Evolutionary conservation across 2,888 invertebrate genomes (phyloP).

Genomic region (Syritta pipiens): DNA sequence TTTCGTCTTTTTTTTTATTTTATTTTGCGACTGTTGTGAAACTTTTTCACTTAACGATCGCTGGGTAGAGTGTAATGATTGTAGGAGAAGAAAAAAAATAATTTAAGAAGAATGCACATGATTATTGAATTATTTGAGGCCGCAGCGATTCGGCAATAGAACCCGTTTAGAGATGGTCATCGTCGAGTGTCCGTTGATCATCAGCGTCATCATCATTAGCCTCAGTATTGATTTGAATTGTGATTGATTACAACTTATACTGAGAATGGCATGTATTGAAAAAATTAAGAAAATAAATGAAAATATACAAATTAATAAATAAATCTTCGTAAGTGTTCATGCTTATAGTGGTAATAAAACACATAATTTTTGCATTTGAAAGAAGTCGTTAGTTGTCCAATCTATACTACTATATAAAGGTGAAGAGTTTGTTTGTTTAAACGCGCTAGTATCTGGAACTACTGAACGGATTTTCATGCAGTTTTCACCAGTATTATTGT

Average conservation of each 20-base stretch:
- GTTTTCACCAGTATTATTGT: no score
- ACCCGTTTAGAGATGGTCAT: slow-evolving; percentile 12
- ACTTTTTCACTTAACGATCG: slow-evolving; percentile 16
- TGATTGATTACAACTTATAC: slow-evolving; percentile 24
- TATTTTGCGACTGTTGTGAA: no score
- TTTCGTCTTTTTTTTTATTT: no score
- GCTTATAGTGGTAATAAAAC: background rate
- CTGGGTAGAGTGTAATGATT: slow-evolving; percentile 4
- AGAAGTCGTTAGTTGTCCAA: no score
- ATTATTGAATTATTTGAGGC: background rate
- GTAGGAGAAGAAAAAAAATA: background rate
- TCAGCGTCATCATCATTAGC: slow-evolving; percentile 11
- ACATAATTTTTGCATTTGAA: background rate
- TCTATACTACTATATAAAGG: no score
- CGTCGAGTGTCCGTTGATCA: background rate
- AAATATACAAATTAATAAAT: slow-evolving; percentile 21
- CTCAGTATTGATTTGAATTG: background rate
- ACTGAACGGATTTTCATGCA: no score
- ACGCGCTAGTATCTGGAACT: no score
- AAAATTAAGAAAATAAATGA: slow-evolving; percentile 16
- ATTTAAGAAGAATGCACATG: background rate
- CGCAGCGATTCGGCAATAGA: slow-evolving; percentile 1
- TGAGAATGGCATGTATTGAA: slow-evolving; percentile 11
- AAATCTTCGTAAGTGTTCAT: slow-evolving; percentile 2
- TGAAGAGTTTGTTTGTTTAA: no score